Base-by-base conservation (phyloP, 2,113 vertebrate genomes). In the Esox niger region DNA sequence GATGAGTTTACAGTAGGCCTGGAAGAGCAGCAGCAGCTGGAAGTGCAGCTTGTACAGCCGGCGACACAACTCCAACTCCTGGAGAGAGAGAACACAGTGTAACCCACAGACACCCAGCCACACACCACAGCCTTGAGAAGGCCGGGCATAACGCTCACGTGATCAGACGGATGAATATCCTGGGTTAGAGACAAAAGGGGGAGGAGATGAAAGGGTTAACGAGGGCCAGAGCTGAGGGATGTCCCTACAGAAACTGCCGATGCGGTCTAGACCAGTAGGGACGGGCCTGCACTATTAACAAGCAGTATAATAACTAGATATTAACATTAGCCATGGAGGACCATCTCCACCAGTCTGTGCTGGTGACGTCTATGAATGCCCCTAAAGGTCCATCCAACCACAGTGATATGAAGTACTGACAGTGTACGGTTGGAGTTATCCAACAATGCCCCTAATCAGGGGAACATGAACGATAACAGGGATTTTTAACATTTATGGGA, bases 1-100 rank as follows among this genome's bases (percentile, higher is more conserved):
- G 90, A 98, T 93, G 74, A 99, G 95, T 85, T 99, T 99, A 81
- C 95, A 96, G 77, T 99, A 99, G 66, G 97, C 95, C 89, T 99
- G 97, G 87, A 99, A 99, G 66, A 99, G 93, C 87, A 99, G 94
- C 73, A 99, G 90, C 84, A 99, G 89, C 86, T 99, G 97, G 79
- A 99, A 99, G 88, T 99, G 97, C 78, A 99, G 81, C 82, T 99
- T 98, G 84, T 99, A 99, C 17, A 99, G 89, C 75, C 97, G 87
- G 68, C 97, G 94, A 81, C 97, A 99, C 70, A 99, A 85, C 85
- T 99, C 97, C 91, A 99, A 85, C 88, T 98, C 96, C 97, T 99
- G 65, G 43, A 79, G 56, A 88, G 57, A 83, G 23, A 71, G 6
- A 78, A 26, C 21, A n/a, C 26, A 6, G 15, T 3, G 31, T 71